phyloP scores from a whole-genome alignment of 2,797 vertebrate genomes.

The Darevskia mixta region DNA sequence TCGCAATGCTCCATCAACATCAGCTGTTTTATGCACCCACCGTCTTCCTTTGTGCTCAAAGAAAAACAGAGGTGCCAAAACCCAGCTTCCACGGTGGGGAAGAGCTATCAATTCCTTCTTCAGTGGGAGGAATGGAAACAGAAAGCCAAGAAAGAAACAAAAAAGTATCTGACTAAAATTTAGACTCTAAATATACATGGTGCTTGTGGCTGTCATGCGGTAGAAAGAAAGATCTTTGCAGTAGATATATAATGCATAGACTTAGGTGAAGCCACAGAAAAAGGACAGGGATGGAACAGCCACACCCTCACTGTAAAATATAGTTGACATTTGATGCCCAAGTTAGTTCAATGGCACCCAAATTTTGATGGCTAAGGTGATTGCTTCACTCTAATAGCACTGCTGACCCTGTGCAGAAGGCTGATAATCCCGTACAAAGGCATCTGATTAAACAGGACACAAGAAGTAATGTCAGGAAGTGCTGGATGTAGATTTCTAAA shows the following conservation, averaged over 20 bases:
- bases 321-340: no score
- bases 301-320: not conserved
- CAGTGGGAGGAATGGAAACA: slow-evolving; percentile 2
- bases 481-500: not conserved
- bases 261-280: not conserved
- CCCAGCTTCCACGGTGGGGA: not conserved
- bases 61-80: not conserved
- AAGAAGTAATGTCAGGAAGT: not conserved
- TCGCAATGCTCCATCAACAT: not conserved
- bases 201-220: not conserved
- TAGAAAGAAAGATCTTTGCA: not conserved
- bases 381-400: not conserved
- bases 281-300: not conserved
- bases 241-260: not conserved
- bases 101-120: not conserved
- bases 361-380: not conserved
- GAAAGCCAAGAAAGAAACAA: not conserved
- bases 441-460: no score
- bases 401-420: not conserved
- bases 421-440: not conserved
- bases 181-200: not conserved
- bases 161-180: no score
- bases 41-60: slow-evolving; percentile 3
- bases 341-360: not conserved
- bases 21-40: not conserved